Percentiles rank a stretch among this genome's conserved stretches.
Evolutionary conservation across 2,113 vertebrate genomes (phyloP).

Genomic region (Saguinus midas): DNA sequence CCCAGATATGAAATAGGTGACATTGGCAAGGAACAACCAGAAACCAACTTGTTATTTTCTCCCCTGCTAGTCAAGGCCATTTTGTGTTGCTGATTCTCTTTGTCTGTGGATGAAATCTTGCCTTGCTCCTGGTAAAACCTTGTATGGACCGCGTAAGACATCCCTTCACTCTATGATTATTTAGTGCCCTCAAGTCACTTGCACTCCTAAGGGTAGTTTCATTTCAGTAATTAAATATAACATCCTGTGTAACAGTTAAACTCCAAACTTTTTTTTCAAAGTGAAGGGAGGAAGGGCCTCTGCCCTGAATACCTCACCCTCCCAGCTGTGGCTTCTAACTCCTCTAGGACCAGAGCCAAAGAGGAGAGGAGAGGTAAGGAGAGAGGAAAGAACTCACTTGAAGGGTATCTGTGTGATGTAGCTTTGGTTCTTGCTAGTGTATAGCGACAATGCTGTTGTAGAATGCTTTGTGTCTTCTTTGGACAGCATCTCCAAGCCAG

Average conservation of each 20-base stretch:
- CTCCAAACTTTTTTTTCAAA: not conserved
- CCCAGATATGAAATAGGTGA: not conserved
- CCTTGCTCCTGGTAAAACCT: not conserved
- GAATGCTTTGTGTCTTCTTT: not conserved
- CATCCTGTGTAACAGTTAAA: not conserved
- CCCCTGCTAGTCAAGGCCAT: not conserved
- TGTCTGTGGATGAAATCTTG: not conserved
- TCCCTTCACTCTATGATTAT: not conserved
- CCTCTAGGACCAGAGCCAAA: not conserved
- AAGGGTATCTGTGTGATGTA: fast-evolving
- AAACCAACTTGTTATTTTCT: not conserved
- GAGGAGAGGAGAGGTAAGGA: not conserved
- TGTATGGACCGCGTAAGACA: not conserved
- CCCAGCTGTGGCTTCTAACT: not conserved
- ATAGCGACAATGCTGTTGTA: not conserved
- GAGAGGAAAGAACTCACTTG: too few relatives aligned
- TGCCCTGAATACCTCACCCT: too few relatives aligned
- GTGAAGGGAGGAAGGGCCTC: not conserved
- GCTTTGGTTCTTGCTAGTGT: not conserved
- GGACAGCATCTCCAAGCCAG: not conserved
- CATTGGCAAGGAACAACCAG: not conserved
- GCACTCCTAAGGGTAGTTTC: not conserved
- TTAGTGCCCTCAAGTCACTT: too few relatives aligned
- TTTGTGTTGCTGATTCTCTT: not conserved
- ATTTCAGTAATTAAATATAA: not conserved